Percentiles rank a stretch among this genome's conserved stretches.
Evolutionary conservation across 2,888 invertebrate species (phyloP).

Genomic region (Suillia variegata): DNA sequence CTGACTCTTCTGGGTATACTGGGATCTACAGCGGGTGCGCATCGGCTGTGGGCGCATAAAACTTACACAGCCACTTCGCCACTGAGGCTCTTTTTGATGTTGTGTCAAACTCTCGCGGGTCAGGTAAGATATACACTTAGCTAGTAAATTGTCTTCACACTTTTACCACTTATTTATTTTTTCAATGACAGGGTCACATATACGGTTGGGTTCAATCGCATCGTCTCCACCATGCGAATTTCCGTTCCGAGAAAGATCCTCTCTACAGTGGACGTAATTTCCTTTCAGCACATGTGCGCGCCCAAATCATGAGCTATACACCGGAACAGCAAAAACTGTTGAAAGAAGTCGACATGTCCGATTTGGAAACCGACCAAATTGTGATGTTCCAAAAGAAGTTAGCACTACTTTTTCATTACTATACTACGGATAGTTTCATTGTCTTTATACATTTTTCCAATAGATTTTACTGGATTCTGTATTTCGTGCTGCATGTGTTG

Average conservation of each 20-base stretch:
- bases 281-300: constrained; percentile 77
- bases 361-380: constrained; percentile 76
- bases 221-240: constrained; percentile 80
- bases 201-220: constrained; percentile 85
- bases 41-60: constrained; percentile 90
- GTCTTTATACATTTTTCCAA: background rate
- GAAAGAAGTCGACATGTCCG: constrained; percentile 76
- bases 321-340: constrained; percentile 70
- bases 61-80: constrained; percentile 78
- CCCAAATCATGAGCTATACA: constrained; percentile 71
- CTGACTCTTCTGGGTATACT: constrained; percentile 71
- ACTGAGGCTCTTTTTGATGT: constrained; percentile 76
- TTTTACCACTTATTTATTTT: no score
- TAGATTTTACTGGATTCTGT: constrained; percentile 75
- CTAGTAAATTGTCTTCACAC: no score
- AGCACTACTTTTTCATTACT: no score
- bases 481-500: constrained; percentile 68
- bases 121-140: constrained; percentile 68
- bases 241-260: constrained; percentile 79
- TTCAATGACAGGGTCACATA: constrained; percentile 71
- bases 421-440: background rate
- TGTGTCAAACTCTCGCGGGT: constrained; percentile 85
- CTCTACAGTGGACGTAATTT: constrained; percentile 82
- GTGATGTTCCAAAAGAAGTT: constrained; percentile 84
- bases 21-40: constrained; percentile 90